Evolutionary conservation across 2,797 vertebrate genomes (phyloP), one percentile per base, ranked within the genome.

Genomic region (Ataeniobius toweri): DNA sequence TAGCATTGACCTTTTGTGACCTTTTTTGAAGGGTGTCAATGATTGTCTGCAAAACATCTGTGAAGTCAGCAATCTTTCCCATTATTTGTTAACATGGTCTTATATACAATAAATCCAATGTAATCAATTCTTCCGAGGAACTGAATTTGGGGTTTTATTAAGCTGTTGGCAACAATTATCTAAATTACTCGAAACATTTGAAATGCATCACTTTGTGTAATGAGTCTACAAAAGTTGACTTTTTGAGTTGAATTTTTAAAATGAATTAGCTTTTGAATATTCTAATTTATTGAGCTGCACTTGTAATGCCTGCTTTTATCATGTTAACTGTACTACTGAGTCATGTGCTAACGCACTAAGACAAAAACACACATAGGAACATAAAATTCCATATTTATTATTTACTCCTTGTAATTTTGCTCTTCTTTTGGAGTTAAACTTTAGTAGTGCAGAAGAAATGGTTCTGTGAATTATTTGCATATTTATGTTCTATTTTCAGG

Each of bases 291-390:
- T 69, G 67, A 46, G 67, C 24, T 46, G 67, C 41, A 46, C 79
- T 28, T 77, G 71, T 75, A 77, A 77, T 75, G 82, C 72, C 82
- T 80, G 53, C 77, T 80, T 83, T 41, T 80, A 79, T 85, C 75
- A 87, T 83, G 88, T 79, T 91, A 93, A 92, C 86, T 88, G 89
- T 90, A 94, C 94, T 95, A 96, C 95, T 95, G 95, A 94, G 89
- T 94, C 92, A 77, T 74, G 85, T 91, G 89, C 87, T 77, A 12
- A 61, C 61, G 85, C 87, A 90, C 84, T 59, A 85, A 46, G 82
- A 89, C 90, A 83, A 91, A 91, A 83, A 72, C 82, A 44, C 83
- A 80, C 74, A 70, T 84, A 76, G 87, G 73, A 88, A 89, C 79
- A 86, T 79, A 36, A 4, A 36, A 83, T 78, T 77, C 89, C 80